phyloP scores from a whole-genome alignment of 53 echinoderm and acorn worm genomes.

The Mesocentrotus franciscanus region DNA sequence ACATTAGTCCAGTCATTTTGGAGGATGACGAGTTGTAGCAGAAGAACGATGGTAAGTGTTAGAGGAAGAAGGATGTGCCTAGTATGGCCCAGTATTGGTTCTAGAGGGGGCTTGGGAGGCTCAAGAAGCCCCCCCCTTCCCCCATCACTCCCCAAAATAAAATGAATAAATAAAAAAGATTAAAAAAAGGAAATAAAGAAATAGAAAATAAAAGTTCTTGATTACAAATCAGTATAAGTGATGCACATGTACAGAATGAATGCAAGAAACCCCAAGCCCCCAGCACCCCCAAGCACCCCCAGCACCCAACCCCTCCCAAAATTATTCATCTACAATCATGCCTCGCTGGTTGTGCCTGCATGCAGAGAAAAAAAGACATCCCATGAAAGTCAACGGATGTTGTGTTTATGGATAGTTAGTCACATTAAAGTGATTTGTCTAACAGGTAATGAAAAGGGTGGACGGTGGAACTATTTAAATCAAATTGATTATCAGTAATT shows the following conservation, averaged over 20 bases:
- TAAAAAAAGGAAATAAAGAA: background rate
- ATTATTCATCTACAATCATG: background rate
- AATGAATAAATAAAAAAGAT: no score
- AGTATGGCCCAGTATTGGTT: no score
- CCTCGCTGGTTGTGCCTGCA: background rate
- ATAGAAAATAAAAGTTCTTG: background rate
- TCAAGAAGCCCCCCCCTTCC: background rate
- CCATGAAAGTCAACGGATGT: background rate
- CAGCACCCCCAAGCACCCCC: no score
- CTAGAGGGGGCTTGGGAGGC: no score
- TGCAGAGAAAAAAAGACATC: background rate
- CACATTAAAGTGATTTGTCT: background rate
- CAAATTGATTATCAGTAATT: background rate
- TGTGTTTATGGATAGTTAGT: background rate
- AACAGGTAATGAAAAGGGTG: background rate
- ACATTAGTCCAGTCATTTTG: background rate
- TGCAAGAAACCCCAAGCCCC: background rate
- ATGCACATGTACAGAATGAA: background rate
- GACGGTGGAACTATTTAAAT: background rate
- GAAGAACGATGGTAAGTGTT: background rate
- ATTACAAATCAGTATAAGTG: no score
- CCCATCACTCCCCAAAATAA: no score
- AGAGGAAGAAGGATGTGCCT: no score
- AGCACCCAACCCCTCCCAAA: background rate
- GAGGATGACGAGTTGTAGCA: background rate